Evolutionary conservation across 2,797 vertebrate species (phyloP).

Genomic region (Glyptemys insculpta): DNA sequence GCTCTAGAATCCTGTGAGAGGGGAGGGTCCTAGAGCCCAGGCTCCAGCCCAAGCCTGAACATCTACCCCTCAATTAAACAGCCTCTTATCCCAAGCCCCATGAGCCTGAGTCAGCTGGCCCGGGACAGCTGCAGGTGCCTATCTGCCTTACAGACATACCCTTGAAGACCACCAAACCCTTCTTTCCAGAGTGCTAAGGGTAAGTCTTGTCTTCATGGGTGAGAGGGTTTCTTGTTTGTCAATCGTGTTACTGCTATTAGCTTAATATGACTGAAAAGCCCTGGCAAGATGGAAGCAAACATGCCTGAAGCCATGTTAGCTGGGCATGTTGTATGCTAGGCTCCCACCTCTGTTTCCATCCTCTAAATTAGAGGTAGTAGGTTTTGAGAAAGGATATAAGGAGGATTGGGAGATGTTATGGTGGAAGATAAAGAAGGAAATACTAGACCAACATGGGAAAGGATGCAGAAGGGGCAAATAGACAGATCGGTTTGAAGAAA

Average conservation of each 20-base stretch:
- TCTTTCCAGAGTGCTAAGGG: background rate
- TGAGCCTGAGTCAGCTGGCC: background rate
- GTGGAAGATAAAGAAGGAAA: background rate
- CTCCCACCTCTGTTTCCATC: background rate
- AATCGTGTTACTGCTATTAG: background rate
- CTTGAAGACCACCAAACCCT: background rate
- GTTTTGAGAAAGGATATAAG: background rate
- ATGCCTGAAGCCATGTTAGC: background rate
- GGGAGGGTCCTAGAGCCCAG: background rate
- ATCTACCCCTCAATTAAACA: background rate
- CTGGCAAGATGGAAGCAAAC: background rate
- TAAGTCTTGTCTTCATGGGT: background rate
- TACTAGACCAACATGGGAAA: background rate
- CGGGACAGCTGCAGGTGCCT: background rate
- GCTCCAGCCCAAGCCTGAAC: background rate
- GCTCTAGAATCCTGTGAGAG: background rate
- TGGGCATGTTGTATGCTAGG: background rate
- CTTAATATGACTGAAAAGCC: background rate
- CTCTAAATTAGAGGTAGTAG: background rate
- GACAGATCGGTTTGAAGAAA: background rate
- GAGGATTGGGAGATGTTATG: background rate
- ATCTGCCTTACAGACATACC: background rate
- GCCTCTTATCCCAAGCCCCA: background rate
- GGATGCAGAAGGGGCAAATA: background rate
- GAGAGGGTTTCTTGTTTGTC: background rate